Evolutionary conservation across 2,113 vertebrate genomes (phyloP), one percentile per base, ranked within the genome.

Genomic region (Carassius gibelio): DNA sequence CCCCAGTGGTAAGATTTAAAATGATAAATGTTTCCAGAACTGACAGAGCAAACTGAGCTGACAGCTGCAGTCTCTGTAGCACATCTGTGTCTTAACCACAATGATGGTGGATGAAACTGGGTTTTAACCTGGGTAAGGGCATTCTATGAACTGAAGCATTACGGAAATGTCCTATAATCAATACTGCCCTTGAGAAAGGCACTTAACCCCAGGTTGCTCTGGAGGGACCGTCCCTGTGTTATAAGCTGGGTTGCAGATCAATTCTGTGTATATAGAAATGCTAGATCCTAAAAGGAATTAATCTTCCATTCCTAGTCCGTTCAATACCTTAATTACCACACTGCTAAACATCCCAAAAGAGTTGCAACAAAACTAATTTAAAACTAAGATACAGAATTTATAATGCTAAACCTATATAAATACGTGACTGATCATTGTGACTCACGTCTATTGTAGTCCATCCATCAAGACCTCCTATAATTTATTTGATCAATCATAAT

Each of bases 131-230:
- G 80, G 45, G 45, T 82, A 55, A 71, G 64, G 48, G 62, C 78
- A 64, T 66, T 81, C 38, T 81, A 11, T 66, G n/a, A 77, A 30
- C 75, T 21, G 5, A 1, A 64, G 36, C 3, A 5, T 71, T 71
- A 71, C 23, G 38, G 26, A 69, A 64, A 81, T 68, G 79, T 81
- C 66, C 66, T 55, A 57, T 71, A 11, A 82, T 50, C 62, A 55
- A 75, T 36, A 71, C 80, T 82, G 64, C 64, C 64, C 62, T 82
- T 82, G 5, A 82, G 64, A 26, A 82, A 82, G 80, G 80, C 80
- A 82, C 80, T 81, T 81, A 48, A 81, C 61, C 79, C 79, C 61
- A 81, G 61, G 78, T 66, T 81, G 42, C 74, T 68, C 21, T 34
- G 15, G 3, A 50, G 42, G 79, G 61, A 68, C 38, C 17, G 59